Conservation (phyloP, 2,113 vertebrate genomes). For the Apodemus sylvaticus region DNA sequence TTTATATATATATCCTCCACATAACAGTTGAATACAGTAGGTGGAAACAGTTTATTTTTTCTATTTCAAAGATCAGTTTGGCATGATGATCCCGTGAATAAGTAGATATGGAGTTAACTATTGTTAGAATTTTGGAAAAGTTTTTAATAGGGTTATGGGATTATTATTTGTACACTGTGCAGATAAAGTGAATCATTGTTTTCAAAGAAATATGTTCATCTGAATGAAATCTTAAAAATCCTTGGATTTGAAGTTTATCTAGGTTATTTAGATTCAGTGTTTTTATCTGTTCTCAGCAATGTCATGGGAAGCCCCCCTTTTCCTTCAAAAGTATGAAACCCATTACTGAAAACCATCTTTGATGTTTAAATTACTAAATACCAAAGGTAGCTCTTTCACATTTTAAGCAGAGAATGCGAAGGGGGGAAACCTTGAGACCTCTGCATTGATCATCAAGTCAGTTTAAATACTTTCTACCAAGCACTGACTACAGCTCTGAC, state of each 20-base stretch:
- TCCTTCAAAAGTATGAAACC: conserved; percentile 61
- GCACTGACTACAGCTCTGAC: background rate
- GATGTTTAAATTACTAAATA: conserved; percentile 73
- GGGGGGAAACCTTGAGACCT: conserved; percentile 16
- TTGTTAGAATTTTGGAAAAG: background rate
- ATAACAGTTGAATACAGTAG: background rate
- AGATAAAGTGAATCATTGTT: conserved; percentile 26
- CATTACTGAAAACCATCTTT: conserved; percentile 64
- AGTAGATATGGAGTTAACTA: background rate
- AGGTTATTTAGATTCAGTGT: conserved; percentile 29
- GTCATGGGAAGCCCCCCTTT: conserved; percentile 9
- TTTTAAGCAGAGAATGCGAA: conserved; percentile 43
- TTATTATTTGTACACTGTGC: background rate
- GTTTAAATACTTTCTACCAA: conserved; percentile 52
- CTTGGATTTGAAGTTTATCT: background rate
- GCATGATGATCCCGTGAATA: background rate
- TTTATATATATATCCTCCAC: too few species aligned
- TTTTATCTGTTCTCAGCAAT: conserved; percentile 70
- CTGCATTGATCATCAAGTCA: conserved; percentile 45
- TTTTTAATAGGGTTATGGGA: background rate
- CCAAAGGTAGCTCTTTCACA: conserved; percentile 67
- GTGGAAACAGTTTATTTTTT: background rate
- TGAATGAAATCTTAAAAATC: conserved; percentile 36
- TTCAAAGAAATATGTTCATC: conserved; percentile 43
- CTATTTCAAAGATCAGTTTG: background rate